A percentile compares a stretch with the other conserved stretches of the same genome.
Conservation (phyloP, 2,113 vertebrate genomes). For the Gnathonemus longibarbis region DNA sequence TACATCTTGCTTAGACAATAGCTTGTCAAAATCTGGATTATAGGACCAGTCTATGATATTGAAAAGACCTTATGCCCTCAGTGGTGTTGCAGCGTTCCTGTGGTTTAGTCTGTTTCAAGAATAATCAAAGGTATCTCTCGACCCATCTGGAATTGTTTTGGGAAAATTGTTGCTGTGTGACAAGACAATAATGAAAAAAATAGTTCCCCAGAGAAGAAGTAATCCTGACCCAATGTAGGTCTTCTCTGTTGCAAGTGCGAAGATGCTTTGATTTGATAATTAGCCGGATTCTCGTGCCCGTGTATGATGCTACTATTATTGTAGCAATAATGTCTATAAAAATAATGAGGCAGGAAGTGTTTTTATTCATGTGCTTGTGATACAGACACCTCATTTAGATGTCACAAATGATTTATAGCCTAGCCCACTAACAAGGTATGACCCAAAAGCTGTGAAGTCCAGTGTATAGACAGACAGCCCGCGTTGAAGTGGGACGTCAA, state of each 20-base stretch:
- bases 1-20: not conserved
- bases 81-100: slow-evolving; percentile 19
- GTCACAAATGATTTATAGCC: not conserved
- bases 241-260: not conserved
- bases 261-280: not conserved
- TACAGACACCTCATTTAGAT: not conserved
- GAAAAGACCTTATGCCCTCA: slow-evolving; percentile 18
- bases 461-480: not conserved
- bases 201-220: not conserved
- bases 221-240: not conserved
- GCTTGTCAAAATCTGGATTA: slow-evolving; percentile 27
- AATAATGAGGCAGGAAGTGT: not conserved
- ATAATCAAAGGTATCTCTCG: slow-evolving; percentile 18
- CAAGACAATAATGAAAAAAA: slow-evolving; percentile 15
- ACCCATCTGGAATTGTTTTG: slow-evolving; percentile 23
- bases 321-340: not conserved
- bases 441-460: not conserved
- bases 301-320: not conserved
- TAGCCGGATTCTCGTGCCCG: not conserved
- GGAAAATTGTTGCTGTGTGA: slow-evolving; percentile 24
- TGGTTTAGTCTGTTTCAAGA: slow-evolving; percentile 13
- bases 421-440: not conserved
- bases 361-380: too few species aligned
- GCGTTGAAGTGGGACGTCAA: not conserved
- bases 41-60: slow-evolving; percentile 20